These are phyloP conservation scores for Hydractinia echinata DNA, from an alignment of 30 jellyfish, hydroid and myxozoan genomes.

Conservation along the genomic window DNA sequence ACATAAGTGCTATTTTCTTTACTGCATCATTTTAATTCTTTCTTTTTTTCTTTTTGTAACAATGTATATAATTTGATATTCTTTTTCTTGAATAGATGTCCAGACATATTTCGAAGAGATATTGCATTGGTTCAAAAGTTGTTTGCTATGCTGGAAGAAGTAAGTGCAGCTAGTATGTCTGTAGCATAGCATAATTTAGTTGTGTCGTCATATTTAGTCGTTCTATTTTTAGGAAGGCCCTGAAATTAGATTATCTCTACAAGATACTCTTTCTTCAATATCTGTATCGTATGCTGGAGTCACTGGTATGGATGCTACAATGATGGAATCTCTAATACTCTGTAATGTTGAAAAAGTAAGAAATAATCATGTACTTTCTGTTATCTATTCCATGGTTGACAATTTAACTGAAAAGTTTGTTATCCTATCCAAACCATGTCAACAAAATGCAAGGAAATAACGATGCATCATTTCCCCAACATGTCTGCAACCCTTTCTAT, in stretches of 20 bases:
- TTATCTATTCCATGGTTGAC: neutral
- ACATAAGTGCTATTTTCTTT: too few species aligned
- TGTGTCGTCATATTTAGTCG: neutral
- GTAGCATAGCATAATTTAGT: too few species aligned
- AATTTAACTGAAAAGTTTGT: too few species aligned
- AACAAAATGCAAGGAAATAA: neutral
- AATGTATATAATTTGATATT: neutral
- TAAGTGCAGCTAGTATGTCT: neutral
- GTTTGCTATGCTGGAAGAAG: constrained; percentile 64
- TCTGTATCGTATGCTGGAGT: constrained; percentile 55
- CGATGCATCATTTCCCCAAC: too few species aligned
- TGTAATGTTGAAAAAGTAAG: constrained; percentile 57
- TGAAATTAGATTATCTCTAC: constrained; percentile 60
- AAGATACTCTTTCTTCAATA: constrained; percentile 67
- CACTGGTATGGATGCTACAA: constrained; percentile 48
- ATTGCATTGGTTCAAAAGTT: constrained; percentile 62
- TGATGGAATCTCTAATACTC: constrained; percentile 65
- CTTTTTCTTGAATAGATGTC: constrained; percentile 1
- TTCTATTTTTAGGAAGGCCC: constrained; percentile 45
- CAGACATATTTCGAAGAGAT: constrained; percentile 51
- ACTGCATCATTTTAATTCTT: too few species aligned
- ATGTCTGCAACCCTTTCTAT: too few species aligned
- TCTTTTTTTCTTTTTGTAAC: too few species aligned
- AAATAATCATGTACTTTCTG: neutral
- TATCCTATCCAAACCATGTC: neutral